These are phyloP conservation scores for Lacerta bilineata DNA, from an alignment of 2,797 vertebrate genomes.

Conservation along the genomic window DNA sequence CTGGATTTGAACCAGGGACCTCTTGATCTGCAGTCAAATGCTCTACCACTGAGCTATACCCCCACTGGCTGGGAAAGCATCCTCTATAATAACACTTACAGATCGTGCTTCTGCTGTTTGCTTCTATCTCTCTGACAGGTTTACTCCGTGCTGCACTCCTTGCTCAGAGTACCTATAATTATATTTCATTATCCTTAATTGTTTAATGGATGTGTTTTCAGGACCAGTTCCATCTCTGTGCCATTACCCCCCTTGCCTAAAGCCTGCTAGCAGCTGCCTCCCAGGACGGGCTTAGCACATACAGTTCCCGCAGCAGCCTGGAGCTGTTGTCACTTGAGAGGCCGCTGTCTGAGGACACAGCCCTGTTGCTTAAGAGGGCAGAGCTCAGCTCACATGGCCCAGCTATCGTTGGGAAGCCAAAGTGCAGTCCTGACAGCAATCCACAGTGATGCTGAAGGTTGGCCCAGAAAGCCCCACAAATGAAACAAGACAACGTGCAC, in stretches of 20 bases:
- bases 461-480: neutral
- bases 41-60: conserved; percentile 30
- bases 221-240: neutral
- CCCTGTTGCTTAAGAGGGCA: neutral
- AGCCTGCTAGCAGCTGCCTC: neutral
- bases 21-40: conserved; percentile 41
- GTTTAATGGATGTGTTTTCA: neutral
- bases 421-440: too few species aligned
- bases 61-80: neutral
- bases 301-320: neutral
- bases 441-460: neutral
- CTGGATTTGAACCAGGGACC: conserved; percentile 46
- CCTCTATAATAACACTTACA: neutral
- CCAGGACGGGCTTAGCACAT: neutral
- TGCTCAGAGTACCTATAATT: neutral
- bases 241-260: neutral
- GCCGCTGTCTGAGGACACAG: neutral
- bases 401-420: too few species aligned
- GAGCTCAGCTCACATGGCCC: neutral
- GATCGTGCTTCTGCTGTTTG: neutral
- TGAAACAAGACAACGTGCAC: too few species aligned
- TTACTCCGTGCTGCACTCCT: neutral
- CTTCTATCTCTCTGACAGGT: neutral
- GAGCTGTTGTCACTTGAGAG: neutral
- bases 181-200: neutral